Conservation (phyloP, 2,797 vertebrate genomes). For the Nyctibius grandis region DNA sequence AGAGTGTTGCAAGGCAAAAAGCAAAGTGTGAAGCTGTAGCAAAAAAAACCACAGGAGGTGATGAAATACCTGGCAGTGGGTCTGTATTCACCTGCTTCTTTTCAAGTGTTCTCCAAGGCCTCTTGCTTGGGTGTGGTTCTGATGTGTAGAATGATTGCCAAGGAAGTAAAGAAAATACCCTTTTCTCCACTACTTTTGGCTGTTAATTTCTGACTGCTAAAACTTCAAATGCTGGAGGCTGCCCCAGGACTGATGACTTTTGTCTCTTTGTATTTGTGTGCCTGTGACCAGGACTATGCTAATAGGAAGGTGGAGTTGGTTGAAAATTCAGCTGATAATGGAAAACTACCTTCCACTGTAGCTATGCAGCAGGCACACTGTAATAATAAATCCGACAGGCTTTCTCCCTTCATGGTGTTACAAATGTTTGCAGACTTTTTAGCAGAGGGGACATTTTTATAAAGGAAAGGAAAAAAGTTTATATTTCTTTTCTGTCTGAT, state of each 20-base stretch:
- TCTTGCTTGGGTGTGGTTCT: not conserved
- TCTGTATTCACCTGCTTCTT: not conserved
- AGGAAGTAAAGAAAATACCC: not conserved
- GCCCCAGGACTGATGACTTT: not conserved
- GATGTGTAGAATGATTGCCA: not conserved
- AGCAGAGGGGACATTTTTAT: not conserved
- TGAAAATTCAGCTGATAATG: slow-evolving; percentile 9
- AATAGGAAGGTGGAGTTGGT: not conserved
- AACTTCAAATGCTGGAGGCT: not conserved
- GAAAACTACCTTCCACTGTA: not conserved
- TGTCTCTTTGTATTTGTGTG: not conserved
- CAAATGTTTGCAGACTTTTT: not conserved
- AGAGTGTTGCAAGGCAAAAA: not conserved
- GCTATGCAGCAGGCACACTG: not conserved
- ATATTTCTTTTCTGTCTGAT: not conserved
- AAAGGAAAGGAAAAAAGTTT: not conserved
- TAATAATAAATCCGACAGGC: not conserved
- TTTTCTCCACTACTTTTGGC: not conserved
- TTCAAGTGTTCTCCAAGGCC: not conserved
- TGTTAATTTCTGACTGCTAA: not conserved
- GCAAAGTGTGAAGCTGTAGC: not conserved
- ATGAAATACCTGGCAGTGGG: not conserved
- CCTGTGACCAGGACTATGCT: not conserved
- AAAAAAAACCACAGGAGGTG: not conserved
- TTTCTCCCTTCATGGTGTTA: not conserved